phyloP scores from a whole-genome alignment of 2,888 invertebrate genomes.

The Caenorhabditis sp. region DNA sequence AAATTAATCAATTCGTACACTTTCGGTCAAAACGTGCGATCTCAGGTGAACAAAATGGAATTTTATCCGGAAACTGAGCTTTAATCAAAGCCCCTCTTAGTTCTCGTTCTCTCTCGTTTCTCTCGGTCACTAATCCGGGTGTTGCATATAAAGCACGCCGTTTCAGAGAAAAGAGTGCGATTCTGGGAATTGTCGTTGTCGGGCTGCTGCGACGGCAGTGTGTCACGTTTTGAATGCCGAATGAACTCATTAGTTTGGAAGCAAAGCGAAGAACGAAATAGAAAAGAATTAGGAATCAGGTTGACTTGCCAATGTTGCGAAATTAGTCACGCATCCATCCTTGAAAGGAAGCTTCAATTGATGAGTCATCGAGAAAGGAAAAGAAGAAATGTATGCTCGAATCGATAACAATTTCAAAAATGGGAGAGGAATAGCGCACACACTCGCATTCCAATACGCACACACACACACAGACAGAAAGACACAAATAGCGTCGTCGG shows the following conservation, averaged over 20 bases:
- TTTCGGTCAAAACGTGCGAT: no score
- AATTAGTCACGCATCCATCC: neutral
- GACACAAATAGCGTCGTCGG: constrained; percentile 36
- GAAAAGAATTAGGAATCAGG: constrained; percentile 4
- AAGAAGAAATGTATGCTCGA: neutral
- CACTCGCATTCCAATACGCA: constrained; percentile 22
- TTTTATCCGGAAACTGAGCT: constrained; percentile 4
- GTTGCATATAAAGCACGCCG: constrained; percentile 30
- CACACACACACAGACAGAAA: constrained; percentile 19
- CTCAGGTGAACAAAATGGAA: constrained; percentile 1
- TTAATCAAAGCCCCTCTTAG: constrained; percentile 13
- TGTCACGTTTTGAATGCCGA: constrained; percentile 11
- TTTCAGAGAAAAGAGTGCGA: constrained; percentile 27
- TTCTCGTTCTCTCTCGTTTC: constrained; percentile 13
- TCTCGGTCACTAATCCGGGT: constrained; percentile 26
- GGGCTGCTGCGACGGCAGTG: neutral
- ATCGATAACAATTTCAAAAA: constrained; percentile 33
- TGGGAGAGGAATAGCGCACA: constrained; percentile 24
- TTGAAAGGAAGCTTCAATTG: neutral
- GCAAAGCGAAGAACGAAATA: constrained; percentile 1
- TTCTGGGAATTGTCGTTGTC: constrained; percentile 25
- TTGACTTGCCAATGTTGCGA: constrained; percentile 4
- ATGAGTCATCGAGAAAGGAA: neutral
- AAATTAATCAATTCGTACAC: no score
- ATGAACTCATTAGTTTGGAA: constrained; percentile 13